Evolutionary conservation across 1,140 invertebrate species (phyloP).

Genomic region (Charaxes varanes): DNA sequence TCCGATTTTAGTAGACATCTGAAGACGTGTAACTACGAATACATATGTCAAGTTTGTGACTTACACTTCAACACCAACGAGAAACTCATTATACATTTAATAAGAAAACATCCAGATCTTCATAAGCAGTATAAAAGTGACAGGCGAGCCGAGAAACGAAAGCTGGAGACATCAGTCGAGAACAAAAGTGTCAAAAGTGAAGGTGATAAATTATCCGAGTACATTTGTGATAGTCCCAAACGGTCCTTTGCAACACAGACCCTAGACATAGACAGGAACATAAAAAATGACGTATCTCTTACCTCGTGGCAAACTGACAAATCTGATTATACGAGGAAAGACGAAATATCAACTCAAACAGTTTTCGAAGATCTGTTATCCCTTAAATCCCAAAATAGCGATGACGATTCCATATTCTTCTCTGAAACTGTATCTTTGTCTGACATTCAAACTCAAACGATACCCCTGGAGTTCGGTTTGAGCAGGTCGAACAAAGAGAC

Average conservation of each 20-base stretch:
- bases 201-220: conserved; percentile 18
- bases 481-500: conserved; percentile 49
- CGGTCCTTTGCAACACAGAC: conserved; percentile 51
- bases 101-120: conserved; percentile 41
- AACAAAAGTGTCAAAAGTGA: conserved; percentile 9
- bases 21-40: conserved; percentile 33
- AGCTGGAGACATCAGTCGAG: conserved; percentile 6
- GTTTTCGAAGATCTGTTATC: conserved; percentile 51
- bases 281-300: conserved; percentile 48
- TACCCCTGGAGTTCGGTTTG: conserved; percentile 49
- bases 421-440: conserved; percentile 49
- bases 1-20: conserved; percentile 31
- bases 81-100: conserved; percentile 40
- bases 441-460: conserved; percentile 61
- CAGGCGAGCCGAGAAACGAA: conserved; percentile 33
- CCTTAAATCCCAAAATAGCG: conserved; percentile 44
- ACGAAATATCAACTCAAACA: conserved; percentile 59
- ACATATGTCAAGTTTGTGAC: conserved; percentile 38
- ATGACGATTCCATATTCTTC: conserved; percentile 53
- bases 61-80: conserved; percentile 38
- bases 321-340: conserved; percentile 31
- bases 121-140: conserved; percentile 48
- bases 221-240: conserved; percentile 47
- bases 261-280: conserved; percentile 32
- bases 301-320: conserved; percentile 29